A percentile compares a stretch with the other conserved stretches of the same genome.
Evolutionary conservation across 2,888 invertebrate genomes (phyloP).

Genomic region (Trachelus iudaicus): DNA sequence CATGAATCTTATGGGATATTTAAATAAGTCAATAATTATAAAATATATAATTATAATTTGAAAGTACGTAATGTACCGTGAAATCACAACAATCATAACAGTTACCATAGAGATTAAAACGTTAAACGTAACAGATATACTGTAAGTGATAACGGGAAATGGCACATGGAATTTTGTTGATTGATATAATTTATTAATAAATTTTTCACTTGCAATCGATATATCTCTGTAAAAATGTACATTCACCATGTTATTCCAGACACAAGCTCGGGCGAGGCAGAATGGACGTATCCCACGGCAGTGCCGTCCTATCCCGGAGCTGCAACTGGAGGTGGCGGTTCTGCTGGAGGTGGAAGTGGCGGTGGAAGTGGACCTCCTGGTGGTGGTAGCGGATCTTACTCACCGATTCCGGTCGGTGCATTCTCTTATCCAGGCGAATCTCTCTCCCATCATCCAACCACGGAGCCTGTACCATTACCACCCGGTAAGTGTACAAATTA

Average conservation of each 20-base stretch:
- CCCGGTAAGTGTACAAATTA: conserved; percentile 43
- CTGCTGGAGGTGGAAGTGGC: background rate
- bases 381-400: conserved; percentile 54
- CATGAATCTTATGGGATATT: background rate
- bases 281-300: conserved; percentile 59
- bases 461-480: conserved; percentile 61
- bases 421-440: conserved; percentile 64
- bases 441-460: conserved; percentile 61
- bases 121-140: background rate
- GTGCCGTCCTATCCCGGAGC: conserved; percentile 59
- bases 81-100: background rate
- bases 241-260: conserved; percentile 39
- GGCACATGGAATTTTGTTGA: background rate
- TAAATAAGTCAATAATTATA: background rate
- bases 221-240: background rate
- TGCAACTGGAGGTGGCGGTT: conserved; percentile 34
- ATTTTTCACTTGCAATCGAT: background rate
- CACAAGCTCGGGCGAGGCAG: conserved; percentile 51
- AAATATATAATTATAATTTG: background rate
- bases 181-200: background rate
- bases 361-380: no score
- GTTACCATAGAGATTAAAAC: background rate
- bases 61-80: background rate
- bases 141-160: background rate
- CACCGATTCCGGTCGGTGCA: conserved; percentile 62